Evolutionary conservation across 1,140 invertebrate species (phyloP).

Genomic region (Lepidurus arcticus): DNA sequence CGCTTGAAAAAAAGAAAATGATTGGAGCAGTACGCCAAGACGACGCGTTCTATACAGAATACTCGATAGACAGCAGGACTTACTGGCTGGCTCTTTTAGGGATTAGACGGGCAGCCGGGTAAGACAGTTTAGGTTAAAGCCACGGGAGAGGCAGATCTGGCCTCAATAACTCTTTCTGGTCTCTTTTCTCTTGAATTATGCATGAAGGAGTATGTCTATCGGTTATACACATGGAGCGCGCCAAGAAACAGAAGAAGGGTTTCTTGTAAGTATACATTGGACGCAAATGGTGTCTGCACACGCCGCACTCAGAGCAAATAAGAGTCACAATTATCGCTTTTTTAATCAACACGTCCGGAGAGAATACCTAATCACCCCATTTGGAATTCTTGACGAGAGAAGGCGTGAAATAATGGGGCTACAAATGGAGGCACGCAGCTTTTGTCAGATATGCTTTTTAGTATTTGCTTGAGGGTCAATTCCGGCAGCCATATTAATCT

Average conservation of each 20-base stretch:
- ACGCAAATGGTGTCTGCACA: background rate
- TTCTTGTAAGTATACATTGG: background rate
- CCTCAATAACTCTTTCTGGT: background rate
- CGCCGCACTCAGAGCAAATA: background rate
- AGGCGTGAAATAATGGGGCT: background rate
- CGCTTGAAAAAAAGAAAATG: background rate
- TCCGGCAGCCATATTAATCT: too few relatives aligned
- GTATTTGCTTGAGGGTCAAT: too few relatives aligned
- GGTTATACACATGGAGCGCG: background rate
- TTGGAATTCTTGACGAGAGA: background rate
- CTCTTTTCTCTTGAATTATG: background rate
- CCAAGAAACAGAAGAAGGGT: background rate
- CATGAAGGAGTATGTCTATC: background rate
- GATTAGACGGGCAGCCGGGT: background rate
- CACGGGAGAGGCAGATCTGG: background rate
- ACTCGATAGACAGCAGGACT: conserved; percentile 18
- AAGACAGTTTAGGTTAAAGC: conserved; percentile 14
- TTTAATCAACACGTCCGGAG: background rate
- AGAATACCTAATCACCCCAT: conserved; percentile 8
- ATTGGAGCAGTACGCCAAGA: conserved; percentile 3
- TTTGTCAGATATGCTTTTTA: background rate
- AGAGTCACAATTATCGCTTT: background rate
- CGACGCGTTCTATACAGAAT: conserved; percentile 5
- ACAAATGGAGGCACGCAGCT: background rate
- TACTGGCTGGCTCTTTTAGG: background rate